Evolutionary conservation across 1,140 invertebrate genomes (phyloP).

Genomic region (Ips nitidus): DNA sequence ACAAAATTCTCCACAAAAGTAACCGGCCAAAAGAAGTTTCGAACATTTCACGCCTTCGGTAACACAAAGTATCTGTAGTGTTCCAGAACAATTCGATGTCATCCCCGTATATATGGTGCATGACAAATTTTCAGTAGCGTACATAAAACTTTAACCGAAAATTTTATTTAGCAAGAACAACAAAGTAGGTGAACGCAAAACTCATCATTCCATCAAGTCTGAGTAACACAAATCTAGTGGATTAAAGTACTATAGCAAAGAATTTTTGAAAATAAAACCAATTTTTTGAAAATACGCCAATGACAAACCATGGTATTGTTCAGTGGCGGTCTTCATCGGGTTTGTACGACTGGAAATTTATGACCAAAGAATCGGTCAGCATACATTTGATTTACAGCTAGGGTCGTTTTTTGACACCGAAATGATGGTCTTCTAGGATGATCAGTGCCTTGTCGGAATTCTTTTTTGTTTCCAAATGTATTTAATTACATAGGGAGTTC

Average conservation of each 20-base stretch:
- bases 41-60: slow-evolving; percentile 27
- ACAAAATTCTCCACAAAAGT: slow-evolving; percentile 10
- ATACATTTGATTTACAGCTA: slow-evolving; percentile 26
- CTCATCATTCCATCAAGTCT: too few species aligned
- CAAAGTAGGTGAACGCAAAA: too few species aligned
- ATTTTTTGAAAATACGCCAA: slow-evolving; percentile 4
- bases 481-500: slow-evolving; percentile 10
- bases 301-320: slow-evolving; percentile 17
- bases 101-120: too few species aligned
- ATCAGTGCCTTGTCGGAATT: slow-evolving; percentile 12
- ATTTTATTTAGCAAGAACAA: too few species aligned
- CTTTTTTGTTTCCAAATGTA: slow-evolving; percentile 15
- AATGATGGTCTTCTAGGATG: slow-evolving; percentile 16
- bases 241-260: too few species aligned
- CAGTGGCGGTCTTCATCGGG: slow-evolving; percentile 15
- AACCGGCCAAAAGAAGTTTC: slow-evolving; percentile 2
- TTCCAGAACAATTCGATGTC: slow-evolving; percentile 8
- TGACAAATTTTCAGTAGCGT: too few species aligned
- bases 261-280: too few species aligned
- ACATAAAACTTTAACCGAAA: too few species aligned
- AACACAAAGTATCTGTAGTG: slow-evolving; percentile 22
- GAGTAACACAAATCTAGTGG: too few species aligned
- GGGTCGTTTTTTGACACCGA: slow-evolving; percentile 20
- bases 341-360: slow-evolving; percentile 11
- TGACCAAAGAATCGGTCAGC: slow-evolving; percentile 19